Base-by-base conservation (phyloP, 2,113 vertebrate species). In the Propithecus coquereli region DNA sequence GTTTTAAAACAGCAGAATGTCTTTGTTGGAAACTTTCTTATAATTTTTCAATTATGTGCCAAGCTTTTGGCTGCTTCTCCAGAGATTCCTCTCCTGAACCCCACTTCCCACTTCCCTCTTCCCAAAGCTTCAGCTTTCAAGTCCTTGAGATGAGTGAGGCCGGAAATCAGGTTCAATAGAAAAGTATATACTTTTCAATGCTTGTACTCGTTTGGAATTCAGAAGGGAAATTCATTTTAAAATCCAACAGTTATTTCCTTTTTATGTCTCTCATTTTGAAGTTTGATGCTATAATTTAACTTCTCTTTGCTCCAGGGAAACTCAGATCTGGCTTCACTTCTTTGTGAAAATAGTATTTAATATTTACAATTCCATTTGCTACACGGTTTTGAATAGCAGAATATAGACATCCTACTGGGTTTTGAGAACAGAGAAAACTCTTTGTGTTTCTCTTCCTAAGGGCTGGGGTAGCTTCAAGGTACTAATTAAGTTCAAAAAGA, bases 211-310 rank as follows among this genome's bases (percentile, higher is more conserved):
- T 91, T 73, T 79, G 30, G 61, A 61, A 23, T 13, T 88, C n/a
- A 47, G 40, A 76, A 85, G 30, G 47, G 32, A 40, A 93, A 89
- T 86, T 88, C 63, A 89, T 96, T 94, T 76, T 90, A 89, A 93
- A 88, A 86, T 50, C 37, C 76, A 90, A 68, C n/a, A 43, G 1
- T 79, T 57, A 87, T 74, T 94, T 96, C 71, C 61, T 90, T 96
- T 93, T 94, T 73, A 95, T 74, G 43, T 82, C 50, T 90, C 50
- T 50, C 27, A 23, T 86, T 93, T 96, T 96, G 63, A 96, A 87
- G 84, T 92, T 92, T 57, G 37, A 81, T 93, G 70, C 50, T 93
- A 87, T 96, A 92, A 96, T 76, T 76, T 97, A 94, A 95, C 61
- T 91, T 96, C 54, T 93, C 79, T 96, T 96, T 61, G 47, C 63